Percentiles rank a stretch among this genome's conserved stretches.
Conservation (phyloP, 35 echinoderm and acorn worm species). For the Stichopus chloronotus region DNA sequence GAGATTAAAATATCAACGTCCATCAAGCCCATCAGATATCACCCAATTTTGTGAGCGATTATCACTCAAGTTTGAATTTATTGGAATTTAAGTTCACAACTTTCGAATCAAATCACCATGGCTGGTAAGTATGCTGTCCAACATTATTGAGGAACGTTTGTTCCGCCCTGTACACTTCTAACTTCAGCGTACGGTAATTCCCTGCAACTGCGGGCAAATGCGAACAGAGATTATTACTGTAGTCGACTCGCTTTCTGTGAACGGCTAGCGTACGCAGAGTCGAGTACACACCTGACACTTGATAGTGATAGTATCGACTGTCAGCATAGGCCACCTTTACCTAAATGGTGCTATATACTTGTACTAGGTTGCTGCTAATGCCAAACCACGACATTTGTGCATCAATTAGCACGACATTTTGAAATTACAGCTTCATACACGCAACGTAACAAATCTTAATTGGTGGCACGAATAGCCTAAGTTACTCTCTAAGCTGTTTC, state of each 20-base stretch:
- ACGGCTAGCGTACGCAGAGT: not conserved
- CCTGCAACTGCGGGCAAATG: not conserved
- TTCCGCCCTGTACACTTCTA: constrained; percentile 29
- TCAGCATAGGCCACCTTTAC: not conserved
- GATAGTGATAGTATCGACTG: not conserved
- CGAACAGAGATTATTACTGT: not conserved
- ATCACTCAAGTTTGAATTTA: constrained; percentile 32
- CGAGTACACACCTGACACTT: not conserved
- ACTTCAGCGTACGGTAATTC: not conserved
- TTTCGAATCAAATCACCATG: constrained; percentile 78
- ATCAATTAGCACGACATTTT: too few relatives aligned
- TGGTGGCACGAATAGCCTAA: too few relatives aligned
- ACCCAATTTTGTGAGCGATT: constrained; percentile 3
- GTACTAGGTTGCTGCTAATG: too few relatives aligned
- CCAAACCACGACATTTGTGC: too few relatives aligned
- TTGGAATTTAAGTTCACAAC: constrained; percentile 42
- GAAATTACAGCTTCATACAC: too few relatives aligned
- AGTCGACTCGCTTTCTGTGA: constrained; percentile 18
- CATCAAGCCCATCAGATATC: constrained; percentile 72
- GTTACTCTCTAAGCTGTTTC: too few relatives aligned
- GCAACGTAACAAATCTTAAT: too few relatives aligned
- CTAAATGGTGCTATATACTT: not conserved
- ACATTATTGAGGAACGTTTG: constrained; percentile 12
- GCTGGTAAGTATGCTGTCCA: constrained; percentile 79
- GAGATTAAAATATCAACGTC: constrained; percentile 47